Percentiles rank a stretch among this genome's conserved stretches.
phyloP scores from a whole-genome alignment of 30 jellyfish, hydroid and myxozoan genomes.

The Hydra vulgaris region DNA sequence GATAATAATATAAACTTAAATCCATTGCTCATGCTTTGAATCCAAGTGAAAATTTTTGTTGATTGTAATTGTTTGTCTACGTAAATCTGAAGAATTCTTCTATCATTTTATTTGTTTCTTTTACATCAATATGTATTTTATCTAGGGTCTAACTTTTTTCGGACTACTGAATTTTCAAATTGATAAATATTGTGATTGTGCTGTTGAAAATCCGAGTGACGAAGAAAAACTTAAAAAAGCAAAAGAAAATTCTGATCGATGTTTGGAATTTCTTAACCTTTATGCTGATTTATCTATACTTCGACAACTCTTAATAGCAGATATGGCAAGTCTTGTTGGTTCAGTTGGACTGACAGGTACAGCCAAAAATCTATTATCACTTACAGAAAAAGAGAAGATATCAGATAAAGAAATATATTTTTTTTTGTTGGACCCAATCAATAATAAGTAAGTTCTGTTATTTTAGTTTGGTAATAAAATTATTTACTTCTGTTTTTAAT shows the following conservation, averaged over 20 bases:
- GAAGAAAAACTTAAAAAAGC: not conserved
- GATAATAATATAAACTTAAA: too few species aligned
- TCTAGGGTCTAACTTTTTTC: not conserved
- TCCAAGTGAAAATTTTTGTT: too few species aligned
- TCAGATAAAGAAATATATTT: not conserved
- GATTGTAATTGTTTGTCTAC: too few species aligned
- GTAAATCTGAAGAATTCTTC: too few species aligned
- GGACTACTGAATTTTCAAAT: not conserved
- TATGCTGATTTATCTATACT: constrained; percentile 1
- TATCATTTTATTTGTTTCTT: not conserved
- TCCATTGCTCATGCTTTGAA: too few species aligned
- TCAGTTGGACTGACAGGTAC: not conserved
- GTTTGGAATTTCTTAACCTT: not conserved
- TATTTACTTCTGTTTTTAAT: too few species aligned
- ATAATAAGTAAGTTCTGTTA: not conserved
- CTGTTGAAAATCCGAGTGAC: not conserved
- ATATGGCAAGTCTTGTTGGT: constrained; percentile 8
- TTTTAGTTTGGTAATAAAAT: too few species aligned
- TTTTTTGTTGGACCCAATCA: not conserved
- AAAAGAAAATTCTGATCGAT: not conserved
- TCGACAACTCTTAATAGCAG: constrained; percentile 4
- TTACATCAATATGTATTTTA: not conserved
- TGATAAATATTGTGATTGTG: constrained; percentile 2
- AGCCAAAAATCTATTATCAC: not conserved
- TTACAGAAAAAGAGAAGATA: not conserved